phyloP scores from a whole-genome alignment of 2,888 invertebrate species.

The Mimumesa dahlbomi region DNA sequence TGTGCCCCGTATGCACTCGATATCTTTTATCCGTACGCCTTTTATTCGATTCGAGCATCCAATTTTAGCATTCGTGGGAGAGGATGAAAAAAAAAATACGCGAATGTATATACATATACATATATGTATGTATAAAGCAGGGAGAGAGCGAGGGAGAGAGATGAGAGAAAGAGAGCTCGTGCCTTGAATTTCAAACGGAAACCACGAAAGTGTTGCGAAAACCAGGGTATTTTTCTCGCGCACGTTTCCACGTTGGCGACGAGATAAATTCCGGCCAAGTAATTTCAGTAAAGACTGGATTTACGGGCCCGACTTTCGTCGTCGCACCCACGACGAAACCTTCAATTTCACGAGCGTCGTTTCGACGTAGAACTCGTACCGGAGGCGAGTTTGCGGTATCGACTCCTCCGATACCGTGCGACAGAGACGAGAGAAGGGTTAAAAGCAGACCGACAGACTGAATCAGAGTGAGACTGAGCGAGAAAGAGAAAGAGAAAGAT shows the following conservation, averaged over 20 bases:
- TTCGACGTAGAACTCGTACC: constrained; percentile 42
- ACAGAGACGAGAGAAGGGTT: constrained; percentile 10
- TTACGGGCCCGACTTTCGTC: constrained; percentile 54
- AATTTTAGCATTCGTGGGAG: constrained; percentile 27
- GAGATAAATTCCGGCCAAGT: constrained; percentile 52
- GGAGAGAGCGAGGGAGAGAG: no score
- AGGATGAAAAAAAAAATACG: no score
- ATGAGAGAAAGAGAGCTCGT: no score
- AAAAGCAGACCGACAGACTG: not conserved
- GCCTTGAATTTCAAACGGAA: constrained; percentile 1
- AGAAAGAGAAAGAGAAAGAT: constrained; percentile 24
- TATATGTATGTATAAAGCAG: no score
- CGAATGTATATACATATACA: no score
- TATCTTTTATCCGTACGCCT: not conserved
- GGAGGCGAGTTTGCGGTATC: constrained; percentile 55
- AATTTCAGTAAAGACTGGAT: constrained; percentile 57
- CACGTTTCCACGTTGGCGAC: constrained; percentile 19
- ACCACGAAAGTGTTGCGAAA: not conserved
- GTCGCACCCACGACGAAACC: constrained; percentile 55
- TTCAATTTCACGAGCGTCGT: constrained; percentile 56
- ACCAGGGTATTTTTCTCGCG: constrained; percentile 10
- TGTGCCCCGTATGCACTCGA: not conserved
- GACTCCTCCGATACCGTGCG: constrained; percentile 34
- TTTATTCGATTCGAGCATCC: not conserved
- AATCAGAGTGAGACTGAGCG: constrained; percentile 16